Conservation (phyloP, 2,113 vertebrate genomes). For the Lophotis ruficrista region DNA sequence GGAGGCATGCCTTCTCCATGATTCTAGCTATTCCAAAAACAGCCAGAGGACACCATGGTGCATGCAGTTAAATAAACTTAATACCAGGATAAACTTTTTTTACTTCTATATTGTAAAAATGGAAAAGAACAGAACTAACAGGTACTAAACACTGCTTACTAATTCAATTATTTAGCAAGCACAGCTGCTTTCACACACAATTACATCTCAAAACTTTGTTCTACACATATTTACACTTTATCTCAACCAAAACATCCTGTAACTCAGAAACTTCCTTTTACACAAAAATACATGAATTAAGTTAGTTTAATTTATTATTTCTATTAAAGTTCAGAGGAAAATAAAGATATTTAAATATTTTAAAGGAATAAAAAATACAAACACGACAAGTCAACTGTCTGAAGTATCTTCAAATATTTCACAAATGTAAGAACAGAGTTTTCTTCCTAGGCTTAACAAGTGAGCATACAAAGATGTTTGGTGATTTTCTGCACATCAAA, state of each 20-base stretch:
- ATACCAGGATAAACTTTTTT: background rate
- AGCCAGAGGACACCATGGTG: rapidly evolving
- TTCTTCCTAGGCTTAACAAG: background rate
- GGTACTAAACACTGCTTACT: background rate
- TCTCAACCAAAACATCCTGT: background rate
- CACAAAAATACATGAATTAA: background rate
- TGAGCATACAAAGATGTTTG: background rate
- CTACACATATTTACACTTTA: background rate
- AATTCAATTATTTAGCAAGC: background rate
- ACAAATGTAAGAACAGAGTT: background rate
- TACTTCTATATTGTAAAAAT: background rate
- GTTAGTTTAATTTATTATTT: background rate
- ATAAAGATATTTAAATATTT: background rate
- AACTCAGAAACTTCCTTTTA: background rate
- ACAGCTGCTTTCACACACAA: background rate
- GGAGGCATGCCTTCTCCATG: background rate
- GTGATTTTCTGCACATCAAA: background rate
- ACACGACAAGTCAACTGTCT: background rate
- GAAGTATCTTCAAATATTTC: background rate
- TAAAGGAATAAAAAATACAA: background rate
- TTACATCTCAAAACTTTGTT: background rate
- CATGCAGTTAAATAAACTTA: background rate
- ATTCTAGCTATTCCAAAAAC: background rate
- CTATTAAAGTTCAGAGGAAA: background rate
- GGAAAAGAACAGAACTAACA: background rate